Evolutionary conservation across 1,140 invertebrate species (phyloP), one percentile per base, ranked within the genome.

Genomic region (Papilio glaucus): DNA sequence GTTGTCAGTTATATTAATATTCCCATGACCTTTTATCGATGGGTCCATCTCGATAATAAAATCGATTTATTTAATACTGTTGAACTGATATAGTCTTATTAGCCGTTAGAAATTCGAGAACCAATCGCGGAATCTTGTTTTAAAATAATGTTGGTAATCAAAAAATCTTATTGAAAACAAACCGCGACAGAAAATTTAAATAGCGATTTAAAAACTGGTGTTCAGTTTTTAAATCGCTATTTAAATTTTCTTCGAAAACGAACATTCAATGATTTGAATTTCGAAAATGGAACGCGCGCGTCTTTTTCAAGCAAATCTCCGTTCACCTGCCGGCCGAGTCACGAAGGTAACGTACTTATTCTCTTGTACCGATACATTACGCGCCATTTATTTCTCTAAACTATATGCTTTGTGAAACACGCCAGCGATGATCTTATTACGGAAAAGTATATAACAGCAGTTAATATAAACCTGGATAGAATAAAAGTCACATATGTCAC

Each of bases 1-100:
- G 84, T 88, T 91, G 86, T 85, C 84, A 84, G 87, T 86, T 85
- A 86, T 88, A 91, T 92, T 90, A 91, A 90, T 92, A 88, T 86
- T 81, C 81, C 82, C 69, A 80, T 87, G 88, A 91, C 85, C 89
- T 85, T 85, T 86, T 87, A 90, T 89, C 88, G 77, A 70, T 42
- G 62, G 76, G 85, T 91, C 81, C 72, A 90, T 89, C 87, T 89
- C 67, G 67, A 67, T 74, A 62, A 75, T 77, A 82, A 79, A 75
- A 82, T 75, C 82, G 80, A 86, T 87, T 89, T 88, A 88, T 85
- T 88, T 86, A 77, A 80, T 81, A 83, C 83, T 77, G 79, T 87
- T 80, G 85, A 79, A 80, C 73, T 75, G 63, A 71, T 74, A 70
- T 73, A 77, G 79, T 77, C 63, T 72, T 79, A 83, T 85, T 85